Percentiles rank a stretch among this genome's conserved stretches.
Conservation (phyloP, 37 sponge, comb jelly and placozoan genomes). For the Tethya wilhelma region DNA sequence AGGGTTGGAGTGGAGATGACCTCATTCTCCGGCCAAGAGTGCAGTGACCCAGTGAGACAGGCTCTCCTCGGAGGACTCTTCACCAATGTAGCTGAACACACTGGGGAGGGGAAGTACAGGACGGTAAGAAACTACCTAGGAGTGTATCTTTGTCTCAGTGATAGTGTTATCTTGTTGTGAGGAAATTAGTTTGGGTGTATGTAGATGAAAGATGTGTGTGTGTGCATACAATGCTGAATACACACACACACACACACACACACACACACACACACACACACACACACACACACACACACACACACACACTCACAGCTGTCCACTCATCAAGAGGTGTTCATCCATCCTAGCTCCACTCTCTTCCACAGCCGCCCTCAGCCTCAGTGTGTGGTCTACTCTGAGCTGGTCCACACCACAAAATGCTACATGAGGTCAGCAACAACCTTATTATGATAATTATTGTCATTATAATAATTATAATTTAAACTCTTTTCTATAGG, state of each 20-base stretch:
- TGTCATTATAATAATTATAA: too few relatives aligned
- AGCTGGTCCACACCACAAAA: conserved; percentile 83
- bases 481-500: too few relatives aligned
- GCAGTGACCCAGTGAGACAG: conserved; percentile 19
- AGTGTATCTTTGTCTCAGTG: too few relatives aligned
- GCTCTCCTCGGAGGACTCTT: conserved; percentile 76
- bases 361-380: conserved; percentile 78
- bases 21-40: conserved; percentile 39
- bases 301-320: conserved; percentile 37
- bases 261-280: conserved; percentile 3
- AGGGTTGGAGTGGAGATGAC: conserved; percentile 42
- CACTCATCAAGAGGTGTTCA: conserved; percentile 74
- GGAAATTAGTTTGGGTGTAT: too few relatives aligned
- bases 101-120: conserved; percentile 69
- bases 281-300: conserved; percentile 16
- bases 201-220: background rate
- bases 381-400: conserved; percentile 72
- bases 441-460: too few relatives aligned
- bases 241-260: conserved; percentile 1
- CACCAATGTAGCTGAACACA: conserved; percentile 74
- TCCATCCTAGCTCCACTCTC: conserved; percentile 89
- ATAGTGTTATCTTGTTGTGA: too few relatives aligned
- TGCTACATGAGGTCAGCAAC: conserved; percentile 87
- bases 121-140: too few relatives aligned
- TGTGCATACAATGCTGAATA: too few relatives aligned